Base-by-base conservation (phyloP, 2,888 invertebrate genomes). In the Teleiodes luculella region DNA sequence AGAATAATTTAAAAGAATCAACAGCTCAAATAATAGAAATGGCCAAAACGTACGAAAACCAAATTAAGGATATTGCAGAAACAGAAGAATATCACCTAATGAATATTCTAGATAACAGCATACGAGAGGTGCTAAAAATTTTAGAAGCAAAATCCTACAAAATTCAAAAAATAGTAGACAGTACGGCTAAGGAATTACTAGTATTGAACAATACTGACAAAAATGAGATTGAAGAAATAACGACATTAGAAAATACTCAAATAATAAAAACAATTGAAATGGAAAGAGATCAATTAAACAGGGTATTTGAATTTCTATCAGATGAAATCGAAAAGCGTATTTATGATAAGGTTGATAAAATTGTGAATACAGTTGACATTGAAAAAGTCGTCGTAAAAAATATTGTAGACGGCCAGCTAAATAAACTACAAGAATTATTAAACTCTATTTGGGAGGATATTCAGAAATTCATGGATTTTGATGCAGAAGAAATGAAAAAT, bases 361-460 rank as follows among this genome's bases (percentile, higher is more conserved):
- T 67, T 65, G 11, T 67, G 76, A n/a, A 11, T n/a, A 35, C n/a
- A 1, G 35, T n/a, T 35, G 24, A 6, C 3, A 24, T 24, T 24
- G 24, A 24, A 6, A 24, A 24, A 3, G 6, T 6, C 6, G 6
- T 24, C 24, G 3, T 24, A 24, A 3, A 24, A 24, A 24, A 6
- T 3, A 24, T 24, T 24, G 24, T 24, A 4, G 24, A 24, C 24
- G 24, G 6, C 6, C 24, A 24, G 6, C 6, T 24, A 24, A 24
- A 3, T 24, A 24, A 24, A 24, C 6, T 24, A 24, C 24, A 24
- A 24, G 6, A 24, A 6, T 24, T 24, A 24, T 4, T 24, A 3
- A 24, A 4, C 6, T 3, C 24, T 24, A 6, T 3, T 6, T 6
- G 24, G 6, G 24, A 24, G 3, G 6, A 24, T 24, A 24, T 24